Base-by-base conservation (phyloP, 1,140 invertebrate genomes). In the Aethina tumida region DNA sequence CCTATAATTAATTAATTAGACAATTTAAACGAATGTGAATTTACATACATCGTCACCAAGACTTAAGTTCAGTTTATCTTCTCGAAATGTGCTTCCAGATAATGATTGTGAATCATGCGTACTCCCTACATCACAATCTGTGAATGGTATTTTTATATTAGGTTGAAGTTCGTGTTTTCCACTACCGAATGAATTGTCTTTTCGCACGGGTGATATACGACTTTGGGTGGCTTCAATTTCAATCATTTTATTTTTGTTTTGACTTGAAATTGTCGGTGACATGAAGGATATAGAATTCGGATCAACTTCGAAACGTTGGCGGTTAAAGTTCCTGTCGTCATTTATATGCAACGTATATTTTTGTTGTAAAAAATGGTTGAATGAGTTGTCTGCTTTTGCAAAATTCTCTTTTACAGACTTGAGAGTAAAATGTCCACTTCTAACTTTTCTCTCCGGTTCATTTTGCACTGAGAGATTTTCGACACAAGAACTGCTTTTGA, bases 191-290 rank as follows among this genome's bases (percentile, higher is more conserved):
- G 52, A 52, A 26, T 49, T 35, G 9, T 50, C 53, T 19, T 50
- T 35, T 37, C 50, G 37, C 14, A 47, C 47, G 4, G 51, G 44
- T 4, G 47, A 43, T 29, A 59, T 52, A 3, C 58, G 32, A 18
- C 32, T 36, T 6, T 40, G 45, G 2, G 54, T 39, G 6, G 20
- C 37, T 40, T 48, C 39, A 7, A 59, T 52, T 24, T 51, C 48
- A 2, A 35, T 43, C 35, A 51, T 49, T 29, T 52, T 38, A 18
- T 51, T 54, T 38, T 58, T 59, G 13, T 48, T 43, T 35, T 58
- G 48, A 17, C 53, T 58, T 2, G 53, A 38, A 19, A 55, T 32
- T 0, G 57, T 59, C 2, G 57, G 57, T 5, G 45, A 52, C 57
- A 59, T 59, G 22, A 58, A 59, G 3, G 50, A 41, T 36, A 6